Base-by-base conservation (phyloP, 2,797 vertebrate species). In the Sorex maritimensis region DNA sequence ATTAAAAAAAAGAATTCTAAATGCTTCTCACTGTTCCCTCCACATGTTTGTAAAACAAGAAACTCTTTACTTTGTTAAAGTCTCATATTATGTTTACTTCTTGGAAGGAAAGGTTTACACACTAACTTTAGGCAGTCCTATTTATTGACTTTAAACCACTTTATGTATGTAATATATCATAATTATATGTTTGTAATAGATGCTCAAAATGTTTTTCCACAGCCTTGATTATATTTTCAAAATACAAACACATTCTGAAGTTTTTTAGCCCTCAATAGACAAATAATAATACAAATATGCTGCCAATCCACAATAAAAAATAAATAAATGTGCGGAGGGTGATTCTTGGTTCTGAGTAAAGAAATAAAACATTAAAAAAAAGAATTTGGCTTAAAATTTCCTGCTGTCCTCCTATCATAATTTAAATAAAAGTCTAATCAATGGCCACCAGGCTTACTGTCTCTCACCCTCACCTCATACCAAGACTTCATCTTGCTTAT, bases 191-290 rank as follows among this genome's bases (percentile, higher is more conserved):
- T 3, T 84, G 0, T 63, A 49, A 71, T 17, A 30, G 9, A 67
- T 26, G 5, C 1, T 58, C 30, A 8, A 65, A 90, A 21, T 65
- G 26, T 85, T 9, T 93, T 89, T 44, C 24, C 5, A 78, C 0
- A 79, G 28, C 49, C 23, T 88, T 11, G 5, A 9, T 46, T 88
- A 38, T 41, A 79, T 55, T 81, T 83, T 63, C 49, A 74, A 86
- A 88, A 44, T 74, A 19, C 8, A 92, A 90, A 90, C 3, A 52
- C 23, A 38, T 83, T 86, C 24, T 73, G n/a, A 80, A 94, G 61
- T 0, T 1, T 78, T 94, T 94, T 14, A 30, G 14, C 19, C 38
- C 91, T 58, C 24, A 77, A 49, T 0, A 90, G 17, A 79, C 63
- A 93, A 71, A 49, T 23, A 6, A 82, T 9, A 72, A 84, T 34